Evolutionary conservation across 1,140 invertebrate species (phyloP), one percentile per base, ranked within the genome.

Genomic region (Papilio helenus): DNA sequence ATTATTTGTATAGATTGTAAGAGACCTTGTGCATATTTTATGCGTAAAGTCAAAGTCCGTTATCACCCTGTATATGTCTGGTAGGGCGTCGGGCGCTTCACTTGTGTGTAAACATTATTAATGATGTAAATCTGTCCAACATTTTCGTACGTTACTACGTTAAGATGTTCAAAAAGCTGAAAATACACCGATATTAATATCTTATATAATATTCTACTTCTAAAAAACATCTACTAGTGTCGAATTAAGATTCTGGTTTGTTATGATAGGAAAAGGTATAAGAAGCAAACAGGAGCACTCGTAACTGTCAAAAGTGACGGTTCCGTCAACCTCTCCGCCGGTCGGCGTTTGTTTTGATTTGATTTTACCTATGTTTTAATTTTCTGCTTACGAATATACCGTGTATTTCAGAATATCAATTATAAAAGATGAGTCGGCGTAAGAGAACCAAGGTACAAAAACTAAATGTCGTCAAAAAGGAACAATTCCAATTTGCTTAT

Each of bases 371-470:
- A 61, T 72, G 61, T 42, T 73, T 71, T 51, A 26, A 74, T 72
- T 79, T 34, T 29, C 12, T 26, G 55, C 42, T 23, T 44, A 49
- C 16, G n/a, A 78, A 65, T 78, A 71, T 44, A 44, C 49, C 39
- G 3, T 55, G n/a, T 55, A 55, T 55, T 68, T 68, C 34, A 23
- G 61, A 34, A 16, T 76, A 55, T 18, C 29, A 20, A 18, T 76
- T 7, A 42, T 23, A 49, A 68, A 72, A 89, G 89, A 97, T 97
- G 96, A 97, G 96, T 91, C 95, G 96, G 44, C 94, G 96, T 82
- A 97, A 97, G 88, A 95, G 96, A 86, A 92, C 95, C 23, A 97
- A 96, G 95, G 96, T 80, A 83, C 14, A 9, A 61, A 78, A 79
- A 73, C 14, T 49, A 3, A 20, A 74, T 49, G 4, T 74, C 20